Conservation (phyloP, 2,113 vertebrate genomes). For the Eurypyga helias region DNA sequence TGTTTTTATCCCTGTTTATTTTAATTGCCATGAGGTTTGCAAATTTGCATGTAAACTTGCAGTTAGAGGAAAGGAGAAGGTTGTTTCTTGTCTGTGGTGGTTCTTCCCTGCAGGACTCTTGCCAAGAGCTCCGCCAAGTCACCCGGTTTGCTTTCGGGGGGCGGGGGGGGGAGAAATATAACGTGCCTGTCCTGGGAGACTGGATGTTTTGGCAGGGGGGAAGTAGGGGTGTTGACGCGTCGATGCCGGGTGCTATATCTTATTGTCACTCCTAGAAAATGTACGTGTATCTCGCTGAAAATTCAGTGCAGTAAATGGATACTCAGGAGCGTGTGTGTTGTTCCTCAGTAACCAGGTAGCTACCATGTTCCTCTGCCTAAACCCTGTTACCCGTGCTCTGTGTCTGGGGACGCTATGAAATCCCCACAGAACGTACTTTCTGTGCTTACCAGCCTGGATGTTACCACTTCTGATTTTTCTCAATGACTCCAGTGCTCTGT, state of each 20-base stretch:
- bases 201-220: fast-evolving
- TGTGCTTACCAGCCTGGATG: background rate
- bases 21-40: fast-evolving
- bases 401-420: background rate
- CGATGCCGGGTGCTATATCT: fast-evolving
- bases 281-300: fast-evolving
- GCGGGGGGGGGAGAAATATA: background rate
- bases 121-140: background rate
- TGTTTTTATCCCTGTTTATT: fast-evolving
- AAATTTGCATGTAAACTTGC: fast-evolving
- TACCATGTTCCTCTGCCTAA: background rate
- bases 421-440: background rate
- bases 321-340: background rate
- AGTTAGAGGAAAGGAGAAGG: background rate
- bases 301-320: background rate
- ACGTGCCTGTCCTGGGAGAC: background rate
- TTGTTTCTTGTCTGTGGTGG: background rate
- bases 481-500: slow-evolving; percentile 23
- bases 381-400: background rate
- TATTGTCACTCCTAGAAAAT: background rate
- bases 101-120: fast-evolving
- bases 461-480: background rate
- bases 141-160: background rate
- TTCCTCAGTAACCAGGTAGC: background rate
- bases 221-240: background rate